Conservation (phyloP, 2,888 invertebrate genomes). For the Euzophera pinguis region DNA sequence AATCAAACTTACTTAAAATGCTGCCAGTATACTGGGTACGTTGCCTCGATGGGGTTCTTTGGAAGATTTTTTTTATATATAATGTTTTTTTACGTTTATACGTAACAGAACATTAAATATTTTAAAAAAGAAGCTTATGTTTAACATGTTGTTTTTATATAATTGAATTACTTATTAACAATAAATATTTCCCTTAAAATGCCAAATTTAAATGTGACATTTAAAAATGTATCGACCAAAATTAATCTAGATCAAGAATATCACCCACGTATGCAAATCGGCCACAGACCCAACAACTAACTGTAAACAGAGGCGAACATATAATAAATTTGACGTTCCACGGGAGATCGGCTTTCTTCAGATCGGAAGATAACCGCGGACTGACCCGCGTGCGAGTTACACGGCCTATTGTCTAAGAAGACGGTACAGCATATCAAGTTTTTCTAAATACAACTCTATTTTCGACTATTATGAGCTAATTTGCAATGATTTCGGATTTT, state of each 20-base stretch:
- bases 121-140: too few relatives aligned
- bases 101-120: too few relatives aligned
- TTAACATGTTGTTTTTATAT: too few relatives aligned
- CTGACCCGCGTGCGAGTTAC: constrained; percentile 65
- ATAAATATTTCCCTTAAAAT: not conserved
- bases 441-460: not conserved
- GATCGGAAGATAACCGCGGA: constrained; percentile 68
- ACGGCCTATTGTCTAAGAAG: constrained; percentile 56
- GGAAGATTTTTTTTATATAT: too few relatives aligned
- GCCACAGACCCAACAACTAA: constrained; percentile 50
- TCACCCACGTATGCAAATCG: constrained; percentile 23
- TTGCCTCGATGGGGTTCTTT: too few relatives aligned
- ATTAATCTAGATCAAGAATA: not conserved
- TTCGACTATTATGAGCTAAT: not conserved
- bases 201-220: not conserved
- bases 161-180: too few relatives aligned
- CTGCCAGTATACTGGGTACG: too few relatives aligned
- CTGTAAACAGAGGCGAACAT: constrained; percentile 54
- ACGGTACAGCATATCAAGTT: not conserved
- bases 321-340: constrained; percentile 64
- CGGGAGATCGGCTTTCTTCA: constrained; percentile 62
- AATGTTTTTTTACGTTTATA: too few relatives aligned
- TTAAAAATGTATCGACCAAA: not conserved
- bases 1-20: too few relatives aligned
- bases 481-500: not conserved